A percentile compares a stretch with the other conserved stretches of the same genome.
Conservation (phyloP, 1,140 invertebrate genomes). For the Cyclargus thomasi region DNA sequence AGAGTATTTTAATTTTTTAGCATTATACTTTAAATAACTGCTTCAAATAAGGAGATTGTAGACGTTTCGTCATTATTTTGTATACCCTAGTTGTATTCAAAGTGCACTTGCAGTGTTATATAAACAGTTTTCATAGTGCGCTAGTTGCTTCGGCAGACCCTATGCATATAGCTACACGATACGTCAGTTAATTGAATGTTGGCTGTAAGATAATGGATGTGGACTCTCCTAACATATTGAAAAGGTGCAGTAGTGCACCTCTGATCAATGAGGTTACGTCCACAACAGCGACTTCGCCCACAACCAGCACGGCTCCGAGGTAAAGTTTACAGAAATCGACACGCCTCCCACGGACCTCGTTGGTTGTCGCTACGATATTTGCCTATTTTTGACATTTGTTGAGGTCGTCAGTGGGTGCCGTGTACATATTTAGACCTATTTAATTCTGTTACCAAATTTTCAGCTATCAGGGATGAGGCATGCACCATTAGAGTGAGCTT, state of each 20-base stretch:
- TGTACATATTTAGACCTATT: conserved; percentile 47
- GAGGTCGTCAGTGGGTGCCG: conserved; percentile 57
- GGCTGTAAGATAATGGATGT: conserved; percentile 73
- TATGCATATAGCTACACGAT: conserved; percentile 66
- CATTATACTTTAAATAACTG: conserved; percentile 52
- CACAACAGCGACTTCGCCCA: conserved; percentile 62
- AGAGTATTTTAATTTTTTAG: conserved; percentile 63
- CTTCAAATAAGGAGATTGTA: conserved; percentile 49
- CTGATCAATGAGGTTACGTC: conserved; percentile 70
- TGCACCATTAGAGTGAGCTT: neutral
- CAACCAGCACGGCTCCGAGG: conserved; percentile 67
- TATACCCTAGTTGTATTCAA: conserved; percentile 39
- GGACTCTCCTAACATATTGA: conserved; percentile 73
- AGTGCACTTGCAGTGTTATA: conserved; percentile 69
- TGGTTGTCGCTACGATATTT: conserved; percentile 49
- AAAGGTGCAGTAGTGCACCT: conserved; percentile 74
- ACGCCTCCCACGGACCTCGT: conserved; percentile 45
- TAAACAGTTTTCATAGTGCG: conserved; percentile 61
- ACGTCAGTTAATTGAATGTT: conserved; percentile 71
- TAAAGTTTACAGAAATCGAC: conserved; percentile 43
- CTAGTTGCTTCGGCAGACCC: conserved; percentile 57
- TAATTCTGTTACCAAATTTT: conserved; percentile 14
- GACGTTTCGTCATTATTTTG: conserved; percentile 44
- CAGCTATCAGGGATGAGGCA: neutral
- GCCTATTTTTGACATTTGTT: conserved; percentile 67